These are phyloP conservation scores for Drosophila nasuta DNA, from an alignment of 1,140 invertebrate species.

Conservation along the genomic window DNA sequence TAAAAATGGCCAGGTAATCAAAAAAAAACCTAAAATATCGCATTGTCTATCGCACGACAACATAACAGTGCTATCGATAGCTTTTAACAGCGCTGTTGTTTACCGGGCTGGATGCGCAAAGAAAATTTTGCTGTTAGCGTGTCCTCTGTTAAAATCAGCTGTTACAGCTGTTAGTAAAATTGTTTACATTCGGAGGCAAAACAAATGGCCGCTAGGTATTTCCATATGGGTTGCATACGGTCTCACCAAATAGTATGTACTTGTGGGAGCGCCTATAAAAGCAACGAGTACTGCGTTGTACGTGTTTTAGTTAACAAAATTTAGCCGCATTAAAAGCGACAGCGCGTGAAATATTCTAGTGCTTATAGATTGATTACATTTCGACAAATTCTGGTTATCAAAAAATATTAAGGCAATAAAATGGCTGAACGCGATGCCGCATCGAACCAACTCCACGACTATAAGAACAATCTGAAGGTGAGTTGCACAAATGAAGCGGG, in stretches of 20 bases:
- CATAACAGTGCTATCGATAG: conserved; percentile 8
- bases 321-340: conserved; percentile 36
- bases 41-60: conserved; percentile 11
- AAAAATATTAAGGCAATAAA: conserved; percentile 43
- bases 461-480: conserved; percentile 88
- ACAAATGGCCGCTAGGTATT: background rate
- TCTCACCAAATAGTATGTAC: conserved; percentile 15
- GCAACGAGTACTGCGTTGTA: conserved; percentile 48
- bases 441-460: conserved; percentile 89
- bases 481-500: conserved; percentile 50
- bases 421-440: conserved; percentile 88
- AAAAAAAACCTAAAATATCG: background rate
- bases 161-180: background rate
- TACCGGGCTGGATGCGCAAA: background rate
- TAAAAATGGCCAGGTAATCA: conserved; percentile 9
- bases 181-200: background rate
- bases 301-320: conserved; percentile 66
- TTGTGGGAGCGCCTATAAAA: conserved; percentile 55
- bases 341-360: conserved; percentile 24
- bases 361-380: conserved; percentile 11
- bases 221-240: background rate
- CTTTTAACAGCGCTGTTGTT: background rate
- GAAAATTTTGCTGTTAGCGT: background rate
- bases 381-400: conserved; percentile 64
- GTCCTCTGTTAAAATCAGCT: background rate